Evolutionary conservation across 2,888 invertebrate genomes (phyloP), one percentile per base, ranked within the genome.

Genomic region (Eupsilia transversa): DNA sequence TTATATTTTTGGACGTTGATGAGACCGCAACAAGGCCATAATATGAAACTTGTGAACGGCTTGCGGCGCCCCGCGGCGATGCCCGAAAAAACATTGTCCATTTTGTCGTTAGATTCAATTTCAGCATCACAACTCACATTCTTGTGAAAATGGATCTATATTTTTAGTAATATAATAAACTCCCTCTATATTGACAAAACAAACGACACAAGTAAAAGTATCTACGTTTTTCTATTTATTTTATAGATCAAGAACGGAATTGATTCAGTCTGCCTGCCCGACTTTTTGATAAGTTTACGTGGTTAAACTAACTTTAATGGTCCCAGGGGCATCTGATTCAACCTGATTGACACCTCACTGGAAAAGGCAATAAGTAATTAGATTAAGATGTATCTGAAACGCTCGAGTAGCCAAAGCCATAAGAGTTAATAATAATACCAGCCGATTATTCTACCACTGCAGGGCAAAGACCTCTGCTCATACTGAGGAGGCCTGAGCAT

Each of bases 51-150:
- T 57, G 68, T 61, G 85, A 77, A 57, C 73, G 80, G 72, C 66
- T 73, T 68, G 72, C 41, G 67, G 64, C 66, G 61, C 85, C 83
- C 83, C 43, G 74, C 78, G 85, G 82, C 78, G 72, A 54, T 65
- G 64, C 67, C 74, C 85, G 61, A 74, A 78, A 83, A 82, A 83
- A 84, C 83, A 84, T 79, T 66, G 85, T 59, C 79, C 70, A 85
- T 79, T 75, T 69, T 79, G 64, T 75, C 72, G 57, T 59, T 70
- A 69, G 63, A 85, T 82, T 82, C 79, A 84, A 84, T 82, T 85
- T 82, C 71, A 56, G 35, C 63, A 71, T 59, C 67, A 79, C 76
- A 73, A 70, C 84, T 71, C 84, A 67, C 69, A 75, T 76, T 80
- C 76, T 72, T 75, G 60, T 60, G 46, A 75, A 79, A 79, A 79